These are phyloP conservation scores for Perodicticus potto DNA, from an alignment of 2,797 vertebrate genomes.

Conservation along the genomic window DNA sequence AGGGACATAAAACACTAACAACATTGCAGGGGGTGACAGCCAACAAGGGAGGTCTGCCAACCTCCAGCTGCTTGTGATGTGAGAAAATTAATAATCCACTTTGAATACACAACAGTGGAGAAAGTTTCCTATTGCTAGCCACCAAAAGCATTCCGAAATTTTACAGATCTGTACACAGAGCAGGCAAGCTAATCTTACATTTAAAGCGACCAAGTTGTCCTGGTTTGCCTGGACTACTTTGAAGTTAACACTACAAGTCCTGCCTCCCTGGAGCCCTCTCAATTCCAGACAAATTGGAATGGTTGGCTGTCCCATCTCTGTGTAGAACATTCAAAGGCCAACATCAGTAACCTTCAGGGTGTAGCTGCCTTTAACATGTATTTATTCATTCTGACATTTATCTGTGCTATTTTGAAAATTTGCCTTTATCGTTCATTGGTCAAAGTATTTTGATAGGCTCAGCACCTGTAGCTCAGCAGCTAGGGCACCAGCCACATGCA, in stretches of 20 bases:
- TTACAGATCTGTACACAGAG: not conserved
- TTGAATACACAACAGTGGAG: not conserved
- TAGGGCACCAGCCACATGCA: too few species aligned
- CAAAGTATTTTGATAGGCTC: not conserved
- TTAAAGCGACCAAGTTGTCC: not conserved
- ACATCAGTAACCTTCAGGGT: not conserved
- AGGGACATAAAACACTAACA: not conserved
- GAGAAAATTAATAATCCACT: not conserved
- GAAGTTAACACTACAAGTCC: not conserved
- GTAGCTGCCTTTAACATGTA: not conserved
- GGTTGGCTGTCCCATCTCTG: not conserved
- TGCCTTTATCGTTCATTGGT: not conserved
- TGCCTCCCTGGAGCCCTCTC: not conserved
- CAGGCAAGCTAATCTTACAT: not conserved
- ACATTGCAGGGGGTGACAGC: not conserved
- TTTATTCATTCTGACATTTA: not conserved
- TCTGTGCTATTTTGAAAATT: not conserved
- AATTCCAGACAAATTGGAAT: not conserved
- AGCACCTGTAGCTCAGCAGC: too few species aligned
- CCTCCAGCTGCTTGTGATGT: not conserved
- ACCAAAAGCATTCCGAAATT: not conserved
- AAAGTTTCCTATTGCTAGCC: not conserved
- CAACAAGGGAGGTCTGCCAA: not conserved
- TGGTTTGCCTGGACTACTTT: not conserved
- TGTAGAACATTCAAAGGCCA: not conserved